Base-by-base conservation (phyloP, 2,113 vertebrate genomes). In the Gymnogyps californianus region DNA sequence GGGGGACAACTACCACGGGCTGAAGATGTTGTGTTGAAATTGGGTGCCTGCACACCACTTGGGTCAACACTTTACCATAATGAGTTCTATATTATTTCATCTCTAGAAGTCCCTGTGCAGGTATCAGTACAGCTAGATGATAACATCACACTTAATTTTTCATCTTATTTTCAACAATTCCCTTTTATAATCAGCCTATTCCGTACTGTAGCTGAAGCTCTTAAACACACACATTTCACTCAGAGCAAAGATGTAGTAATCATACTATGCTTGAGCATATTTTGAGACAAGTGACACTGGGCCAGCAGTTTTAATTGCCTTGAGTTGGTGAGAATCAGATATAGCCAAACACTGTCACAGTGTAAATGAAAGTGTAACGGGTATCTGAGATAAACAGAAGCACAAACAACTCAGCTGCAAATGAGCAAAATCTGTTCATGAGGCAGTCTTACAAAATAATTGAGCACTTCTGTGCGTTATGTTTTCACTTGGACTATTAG, bases 241-340 rank as follows among this genome's bases (percentile, higher is more conserved):
- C n/a, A 28, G 66, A 88, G 81, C 42, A 84, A 82, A 83, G 62
- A 85, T 83, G 58, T 28, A 96, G 64, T 40, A 83, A 79, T 66
- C 81, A 54, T 70, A 57, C 28, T 32, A 58, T 58, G 18, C 78
- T 82, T 59, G 66, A 93, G 78, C 62, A 88, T 96, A 74, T 93
- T 96, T 93, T 87, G 70, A 95, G 89, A 94, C 67, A 93, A 95
- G 91, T 80, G 82, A 96, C 94, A 93, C 71, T 22, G 64, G 91
- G 91, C 82, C 93, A 97, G 93, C 78, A 91, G 74, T 94, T 96
- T 95, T 94, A 97, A 97, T 95, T 97, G 95, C 94, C 91, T 95
- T 85, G 78, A 95, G 84, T 80, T 97, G 81, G 91, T 94, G 91
- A 96, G 91, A 96, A 96, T 94, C 94, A 91, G 82, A 87, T 71